Evolutionary conservation across 2,113 vertebrate genomes (phyloP).

Genomic region (Phoenicopterus ruber): DNA sequence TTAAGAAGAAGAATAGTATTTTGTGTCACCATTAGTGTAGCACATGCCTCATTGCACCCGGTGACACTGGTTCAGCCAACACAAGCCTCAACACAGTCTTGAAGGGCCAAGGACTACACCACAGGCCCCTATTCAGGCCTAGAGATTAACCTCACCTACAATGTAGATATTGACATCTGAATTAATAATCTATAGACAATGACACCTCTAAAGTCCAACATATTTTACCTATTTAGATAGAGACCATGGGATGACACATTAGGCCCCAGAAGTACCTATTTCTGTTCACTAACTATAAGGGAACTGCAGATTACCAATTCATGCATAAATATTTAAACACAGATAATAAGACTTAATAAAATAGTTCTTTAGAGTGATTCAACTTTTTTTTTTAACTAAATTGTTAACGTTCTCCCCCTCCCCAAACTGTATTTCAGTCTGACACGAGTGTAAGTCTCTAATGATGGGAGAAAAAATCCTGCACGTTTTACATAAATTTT

Average conservation of each 20-base stretch:
- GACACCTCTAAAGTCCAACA: not conserved
- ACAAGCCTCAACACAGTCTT: not conserved
- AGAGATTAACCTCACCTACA: not conserved
- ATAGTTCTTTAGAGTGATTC: not conserved
- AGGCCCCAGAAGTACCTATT: not conserved
- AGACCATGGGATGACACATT: not conserved
- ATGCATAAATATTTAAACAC: not conserved
- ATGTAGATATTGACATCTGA: not conserved
- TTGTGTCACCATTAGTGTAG: not conserved
- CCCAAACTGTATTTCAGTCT: not conserved
- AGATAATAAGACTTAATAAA: not conserved
- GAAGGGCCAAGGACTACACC: not conserved
- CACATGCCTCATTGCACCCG: not conserved
- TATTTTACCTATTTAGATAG: not conserved
- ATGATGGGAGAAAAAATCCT: not conserved
- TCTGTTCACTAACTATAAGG: not conserved
- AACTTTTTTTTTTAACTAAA: not conserved
- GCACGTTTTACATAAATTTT: not conserved
- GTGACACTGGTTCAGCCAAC: not conserved
- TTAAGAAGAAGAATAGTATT: not conserved
- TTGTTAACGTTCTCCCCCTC: accelerated
- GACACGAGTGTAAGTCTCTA: not conserved
- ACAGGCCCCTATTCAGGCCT: not conserved
- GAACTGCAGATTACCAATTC: not conserved
- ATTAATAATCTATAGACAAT: not conserved